A percentile compares a stretch with the other conserved stretches of the same genome.
Conservation (phyloP, 2,797 vertebrate genomes). For the Onychomys torridus region DNA sequence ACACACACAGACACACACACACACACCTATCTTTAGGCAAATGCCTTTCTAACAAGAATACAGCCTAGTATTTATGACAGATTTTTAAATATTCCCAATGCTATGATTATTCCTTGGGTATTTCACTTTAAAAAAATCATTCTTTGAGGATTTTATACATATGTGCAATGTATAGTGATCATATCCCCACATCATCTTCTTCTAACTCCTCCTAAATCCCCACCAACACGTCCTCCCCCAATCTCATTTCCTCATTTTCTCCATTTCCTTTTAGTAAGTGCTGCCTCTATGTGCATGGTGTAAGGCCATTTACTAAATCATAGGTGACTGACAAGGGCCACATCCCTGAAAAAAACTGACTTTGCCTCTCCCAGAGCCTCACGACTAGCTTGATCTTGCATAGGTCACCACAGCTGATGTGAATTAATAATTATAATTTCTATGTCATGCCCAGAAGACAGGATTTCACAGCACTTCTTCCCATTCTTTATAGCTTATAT, state of each 20-base stretch:
- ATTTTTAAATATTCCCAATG: neutral
- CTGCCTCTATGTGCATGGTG: neutral
- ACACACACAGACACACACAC: too few relatives aligned
- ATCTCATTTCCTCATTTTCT: neutral
- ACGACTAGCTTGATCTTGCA: neutral
- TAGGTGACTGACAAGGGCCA: neutral
- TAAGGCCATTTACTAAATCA: neutral
- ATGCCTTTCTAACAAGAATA: neutral
- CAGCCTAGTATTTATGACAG: neutral
- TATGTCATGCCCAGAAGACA: neutral
- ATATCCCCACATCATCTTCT: neutral
- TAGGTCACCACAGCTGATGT: neutral
- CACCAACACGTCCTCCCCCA: neutral
- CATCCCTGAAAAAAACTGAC: neutral
- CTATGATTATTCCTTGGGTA: neutral
- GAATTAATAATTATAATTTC: neutral
- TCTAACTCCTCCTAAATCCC: neutral
- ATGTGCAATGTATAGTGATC: neutral
- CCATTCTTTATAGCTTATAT: neutral
- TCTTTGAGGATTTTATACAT: neutral
- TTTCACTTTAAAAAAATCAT: neutral
- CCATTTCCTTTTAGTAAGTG: neutral
- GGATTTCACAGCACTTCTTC: neutral
- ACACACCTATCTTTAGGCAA: neutral
- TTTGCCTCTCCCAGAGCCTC: neutral